phyloP scores from a whole-genome alignment of 1,140 invertebrate species.

The Papilio xuthus region DNA sequence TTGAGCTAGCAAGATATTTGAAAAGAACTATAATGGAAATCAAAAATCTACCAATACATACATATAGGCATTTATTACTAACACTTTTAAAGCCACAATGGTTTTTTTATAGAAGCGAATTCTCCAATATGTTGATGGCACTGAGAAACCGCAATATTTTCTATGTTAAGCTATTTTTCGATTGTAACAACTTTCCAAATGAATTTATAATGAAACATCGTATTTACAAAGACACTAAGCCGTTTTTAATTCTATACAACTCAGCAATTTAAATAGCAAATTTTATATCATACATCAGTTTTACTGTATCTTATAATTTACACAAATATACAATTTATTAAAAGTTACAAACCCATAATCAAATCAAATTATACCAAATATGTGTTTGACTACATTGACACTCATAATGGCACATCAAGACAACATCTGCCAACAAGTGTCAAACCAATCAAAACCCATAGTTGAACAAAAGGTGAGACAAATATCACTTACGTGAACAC shows the following conservation, averaged over 20 bases:
- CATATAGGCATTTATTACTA: too few relatives aligned
- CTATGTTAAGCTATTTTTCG: not conserved
- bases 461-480: not conserved
- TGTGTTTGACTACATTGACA: too few relatives aligned
- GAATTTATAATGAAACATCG: not conserved
- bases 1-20: too few relatives aligned
- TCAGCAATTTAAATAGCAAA: not conserved
- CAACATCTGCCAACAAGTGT: too few relatives aligned
- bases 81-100: not conserved
- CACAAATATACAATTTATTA: not conserved
- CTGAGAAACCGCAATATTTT: too few relatives aligned
- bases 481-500: not conserved
- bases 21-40: too few relatives aligned
- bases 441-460: too few relatives aligned
- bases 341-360: not conserved
- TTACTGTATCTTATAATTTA: not conserved
- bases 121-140: too few relatives aligned
- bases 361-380: not conserved
- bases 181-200: not conserved
- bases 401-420: not conserved
- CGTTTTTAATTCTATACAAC: slow-evolving; percentile 16
- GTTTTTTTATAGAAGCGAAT: not conserved
- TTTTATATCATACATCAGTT: not conserved
- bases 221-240: not conserved
- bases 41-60: too few relatives aligned